Base-by-base conservation (phyloP, 1,140 invertebrate genomes). In the Ceratoteleas bidentatus region DNA sequence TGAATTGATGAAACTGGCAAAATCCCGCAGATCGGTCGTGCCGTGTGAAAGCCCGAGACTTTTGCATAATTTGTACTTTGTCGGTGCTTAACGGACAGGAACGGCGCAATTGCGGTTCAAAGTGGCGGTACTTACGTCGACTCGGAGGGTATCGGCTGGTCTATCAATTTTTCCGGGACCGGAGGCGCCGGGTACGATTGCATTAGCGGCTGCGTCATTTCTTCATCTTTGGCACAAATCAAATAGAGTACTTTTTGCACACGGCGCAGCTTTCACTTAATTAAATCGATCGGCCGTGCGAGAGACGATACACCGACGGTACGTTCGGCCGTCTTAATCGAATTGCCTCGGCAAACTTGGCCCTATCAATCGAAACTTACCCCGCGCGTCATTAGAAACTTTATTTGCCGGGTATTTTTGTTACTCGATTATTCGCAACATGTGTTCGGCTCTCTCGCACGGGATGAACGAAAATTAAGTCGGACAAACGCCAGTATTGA, bases 131-230 rank as follows among this genome's bases (percentile, higher is more conserved):
- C 94, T 95, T 93, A 96, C 95, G 95, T 95, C 78, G 94, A 94
- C 92, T 95, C 94, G 0, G 95, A 95, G 6, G 95, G 94, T 40
- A 95, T 92, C 57, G 94, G 93, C 79, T 95, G 94, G 9, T 94
- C 94, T 45, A 95, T 93, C 32, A 95, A 92, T 85, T 93, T 92
- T 86, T 95, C 95, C 0, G 94, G 93, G 0, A 94, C 92, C 64
- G 93, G 93, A 9, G 93, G 93, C 1, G 94, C 93, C 9, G 94
- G 94, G 84, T 95, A 95, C 1, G 94, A 93, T 80, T 95, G 94
- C 75, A 95, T 93, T 14, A 96, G 85, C 0, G 95, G 94, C 68
- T 95, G 93, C 0, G 94, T 94, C 85, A 92, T 88, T n/a, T 92
- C 92, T 11, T 88, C 85, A 56, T 83, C 85, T 80, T 87, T 86